Evolutionary conservation across 1,140 invertebrate genomes (phyloP).

Genomic region (Hylaeus anthracinus): DNA sequence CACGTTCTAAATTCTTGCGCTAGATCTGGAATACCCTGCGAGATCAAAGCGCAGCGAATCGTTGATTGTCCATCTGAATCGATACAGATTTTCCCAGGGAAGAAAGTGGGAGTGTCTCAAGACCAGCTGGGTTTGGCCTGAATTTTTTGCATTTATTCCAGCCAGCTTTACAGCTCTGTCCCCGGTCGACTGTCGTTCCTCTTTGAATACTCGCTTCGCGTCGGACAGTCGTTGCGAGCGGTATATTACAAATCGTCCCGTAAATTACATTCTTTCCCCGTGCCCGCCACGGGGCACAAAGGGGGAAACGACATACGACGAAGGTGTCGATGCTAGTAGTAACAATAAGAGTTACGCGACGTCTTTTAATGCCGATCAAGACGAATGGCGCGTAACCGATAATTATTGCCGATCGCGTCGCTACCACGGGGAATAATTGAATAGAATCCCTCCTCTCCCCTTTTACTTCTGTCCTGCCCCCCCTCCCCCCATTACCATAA

Average conservation of each 20-base stretch:
- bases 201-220: neutral
- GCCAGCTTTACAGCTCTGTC: constrained; percentile 41
- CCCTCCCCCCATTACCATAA: constrained; percentile 59
- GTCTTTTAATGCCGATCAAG: constrained; percentile 56
- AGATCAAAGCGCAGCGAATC: constrained; percentile 17
- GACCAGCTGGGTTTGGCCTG: constrained; percentile 23
- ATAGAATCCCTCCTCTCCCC: constrained; percentile 38
- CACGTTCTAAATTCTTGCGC: no score
- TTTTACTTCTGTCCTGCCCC: neutral
- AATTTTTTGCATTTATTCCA: constrained; percentile 45
- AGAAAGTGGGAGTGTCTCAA: constrained; percentile 41
- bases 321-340: constrained; percentile 20
- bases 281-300: neutral
- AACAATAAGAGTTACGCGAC: constrained; percentile 58
- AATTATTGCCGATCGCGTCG: constrained; percentile 62
- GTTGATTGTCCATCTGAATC: constrained; percentile 23
- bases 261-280: constrained; percentile 30
- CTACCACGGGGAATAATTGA: constrained; percentile 55
- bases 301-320: constrained; percentile 5
- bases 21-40: neutral
- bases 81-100: constrained; percentile 30
- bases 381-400: constrained; percentile 66
- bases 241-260: constrained; percentile 40
- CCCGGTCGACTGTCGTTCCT: neutral
- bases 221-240: constrained; percentile 8